phyloP scores from a whole-genome alignment of 2,113 vertebrate genomes.

The Halcyon malimbica region DNA sequence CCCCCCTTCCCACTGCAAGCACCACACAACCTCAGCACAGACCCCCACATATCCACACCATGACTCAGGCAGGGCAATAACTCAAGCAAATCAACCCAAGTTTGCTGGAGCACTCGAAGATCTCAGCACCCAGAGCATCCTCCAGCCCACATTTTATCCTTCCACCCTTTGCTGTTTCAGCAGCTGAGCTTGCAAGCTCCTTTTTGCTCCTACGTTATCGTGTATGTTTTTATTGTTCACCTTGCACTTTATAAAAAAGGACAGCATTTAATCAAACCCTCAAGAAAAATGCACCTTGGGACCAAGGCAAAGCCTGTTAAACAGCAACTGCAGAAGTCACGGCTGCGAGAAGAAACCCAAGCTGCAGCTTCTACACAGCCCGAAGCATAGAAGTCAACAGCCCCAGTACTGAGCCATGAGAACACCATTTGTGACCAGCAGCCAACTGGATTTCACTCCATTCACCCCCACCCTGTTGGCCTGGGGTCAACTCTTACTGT shows the following conservation, averaged over 20 bases:
- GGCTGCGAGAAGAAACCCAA: background rate
- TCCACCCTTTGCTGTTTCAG: background rate
- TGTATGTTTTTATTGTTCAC: constrained; percentile 5
- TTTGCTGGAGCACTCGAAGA: background rate
- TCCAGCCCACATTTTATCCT: background rate
- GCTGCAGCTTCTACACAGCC: background rate
- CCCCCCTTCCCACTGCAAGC: fast-evolving
- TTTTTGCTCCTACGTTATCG: background rate
- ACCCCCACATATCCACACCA: fast-evolving
- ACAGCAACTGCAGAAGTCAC: background rate
- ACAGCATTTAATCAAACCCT: background rate
- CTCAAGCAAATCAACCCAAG: background rate
- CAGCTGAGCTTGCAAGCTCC: constrained; percentile 43
- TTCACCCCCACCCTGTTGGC: background rate
- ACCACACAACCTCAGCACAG: background rate
- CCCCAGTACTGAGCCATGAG: background rate
- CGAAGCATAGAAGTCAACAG: fast-evolving
- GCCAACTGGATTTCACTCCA: background rate
- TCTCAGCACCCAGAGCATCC: background rate
- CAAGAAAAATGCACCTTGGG: background rate
- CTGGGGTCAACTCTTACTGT: background rate
- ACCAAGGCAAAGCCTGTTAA: background rate
- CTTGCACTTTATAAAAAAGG: background rate
- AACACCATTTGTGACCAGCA: background rate
- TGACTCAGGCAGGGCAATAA: background rate